Base-by-base conservation (phyloP, 2,113 vertebrate species). In the Myiagra hebetior region DNA sequence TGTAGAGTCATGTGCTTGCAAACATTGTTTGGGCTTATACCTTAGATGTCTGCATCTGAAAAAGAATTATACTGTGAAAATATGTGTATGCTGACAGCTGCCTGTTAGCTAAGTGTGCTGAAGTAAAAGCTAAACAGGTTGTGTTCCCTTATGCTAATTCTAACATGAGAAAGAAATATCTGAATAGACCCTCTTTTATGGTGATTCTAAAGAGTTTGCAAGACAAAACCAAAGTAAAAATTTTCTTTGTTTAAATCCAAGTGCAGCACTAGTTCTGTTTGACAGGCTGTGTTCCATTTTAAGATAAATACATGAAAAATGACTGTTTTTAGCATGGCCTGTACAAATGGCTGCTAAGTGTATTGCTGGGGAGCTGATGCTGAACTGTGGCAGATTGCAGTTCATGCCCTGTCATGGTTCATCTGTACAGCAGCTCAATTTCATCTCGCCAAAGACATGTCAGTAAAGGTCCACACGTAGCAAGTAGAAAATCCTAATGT, bases 391-490 rank as follows among this genome's bases (percentile, higher is more conserved):
- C 46, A 39, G 35, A 28, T 9, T 81, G 77, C 23, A 21, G 18
- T 37, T 76, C 6, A 6, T 83, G 56, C 56, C 17, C 20, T 67
- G 12, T 69, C 16, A 3, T 1, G 6, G n/a, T 69, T 62, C 37
- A 23, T 14, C 15, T 27, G 19, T 52, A 5, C 3, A 31, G 11
- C 62, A 79, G 42, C 65, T 76, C 37, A 24, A 0, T 79, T 50
- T n/a, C 28, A 14, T 72, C 62, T 69, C 22, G 1, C 16, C 42
- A 22, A 59, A 53, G 60, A 11, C 24, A 17, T 17, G 11, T 53
- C 57, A 35, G 35, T 33, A 13, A 50, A 87, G 42, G 19, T 65
- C 57, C 63, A 64, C 26, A 19, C 0, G 0, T 3, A 22, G 49
- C 37, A 73, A 23, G 31, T 14, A 41, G 67, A 59, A 85, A 57